A percentile compares a stretch with the other conserved stretches of the same genome.
These are phyloP conservation scores for Pseudopipra pipra DNA, from an alignment of 2,113 vertebrate species.

Conservation along the genomic window DNA sequence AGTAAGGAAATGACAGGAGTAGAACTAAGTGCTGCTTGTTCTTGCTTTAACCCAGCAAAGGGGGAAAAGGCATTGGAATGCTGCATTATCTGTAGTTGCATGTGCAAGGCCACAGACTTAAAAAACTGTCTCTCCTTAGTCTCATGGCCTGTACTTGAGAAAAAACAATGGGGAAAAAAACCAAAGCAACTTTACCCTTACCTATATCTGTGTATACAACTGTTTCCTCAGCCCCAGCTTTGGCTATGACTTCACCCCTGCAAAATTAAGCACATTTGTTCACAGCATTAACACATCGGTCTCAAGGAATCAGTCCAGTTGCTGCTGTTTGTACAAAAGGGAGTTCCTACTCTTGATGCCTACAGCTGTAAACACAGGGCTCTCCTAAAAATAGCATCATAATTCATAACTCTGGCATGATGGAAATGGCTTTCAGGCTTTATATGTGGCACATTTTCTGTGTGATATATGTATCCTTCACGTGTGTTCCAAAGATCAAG, in stretches of 20 bases:
- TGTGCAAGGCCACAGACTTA: not conserved
- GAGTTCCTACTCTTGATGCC: not conserved
- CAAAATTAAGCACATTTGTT: constrained; percentile 56
- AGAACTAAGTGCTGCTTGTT: not conserved
- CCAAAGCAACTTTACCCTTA: constrained; percentile 59
- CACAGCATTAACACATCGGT: not conserved
- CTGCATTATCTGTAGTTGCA: not conserved
- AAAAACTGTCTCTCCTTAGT: not conserved
- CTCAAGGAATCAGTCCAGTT: not conserved
- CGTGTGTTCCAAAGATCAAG: not conserved
- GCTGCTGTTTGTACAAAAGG: not conserved
- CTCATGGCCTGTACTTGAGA: not conserved
- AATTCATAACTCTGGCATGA: not conserved
- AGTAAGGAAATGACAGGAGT: not conserved
- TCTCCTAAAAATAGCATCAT: not conserved
- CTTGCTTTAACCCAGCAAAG: not conserved
- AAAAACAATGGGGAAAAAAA: not conserved
- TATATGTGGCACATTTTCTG: not conserved
- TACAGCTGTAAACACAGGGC: not conserved
- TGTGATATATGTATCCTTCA: not conserved
- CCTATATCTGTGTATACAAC: constrained; percentile 91
- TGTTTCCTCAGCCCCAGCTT: constrained; percentile 84
- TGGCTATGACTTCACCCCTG: constrained; percentile 94
- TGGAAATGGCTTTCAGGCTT: not conserved
- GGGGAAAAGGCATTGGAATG: not conserved